Evolutionary conservation across 1,140 invertebrate genomes (phyloP).

Genomic region (Brachionus angularis): DNA sequence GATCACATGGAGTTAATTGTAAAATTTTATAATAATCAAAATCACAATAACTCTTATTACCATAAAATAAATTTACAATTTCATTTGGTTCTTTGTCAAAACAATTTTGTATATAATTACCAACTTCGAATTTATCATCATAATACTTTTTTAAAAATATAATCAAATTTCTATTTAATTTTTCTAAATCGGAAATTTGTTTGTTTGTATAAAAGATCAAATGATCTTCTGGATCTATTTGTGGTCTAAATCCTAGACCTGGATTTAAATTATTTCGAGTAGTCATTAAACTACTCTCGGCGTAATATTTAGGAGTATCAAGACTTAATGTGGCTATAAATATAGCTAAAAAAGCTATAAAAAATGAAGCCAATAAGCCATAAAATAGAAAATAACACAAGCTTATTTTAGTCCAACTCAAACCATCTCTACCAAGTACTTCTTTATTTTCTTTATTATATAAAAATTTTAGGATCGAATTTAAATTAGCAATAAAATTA

Average conservation of each 20-base stretch:
- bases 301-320: neutral
- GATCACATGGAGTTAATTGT: conserved; percentile 1
- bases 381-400: neutral
- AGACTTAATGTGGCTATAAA: neutral
- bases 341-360: neutral
- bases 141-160: neutral
- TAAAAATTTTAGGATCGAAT: neutral
- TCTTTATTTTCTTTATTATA: neutral
- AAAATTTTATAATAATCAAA: conserved; percentile 26
- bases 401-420: neutral
- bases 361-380: neutral
- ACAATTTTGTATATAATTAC: neutral
- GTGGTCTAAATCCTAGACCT: neutral
- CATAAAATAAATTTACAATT: neutral
- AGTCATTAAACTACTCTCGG: neutral
- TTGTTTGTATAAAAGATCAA: neutral
- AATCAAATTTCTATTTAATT: neutral
- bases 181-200: neutral
- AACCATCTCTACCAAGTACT: neutral
- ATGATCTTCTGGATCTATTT: conserved; percentile 1
- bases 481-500: neutral
- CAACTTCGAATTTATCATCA: conserved; percentile 9
- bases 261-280: neutral
- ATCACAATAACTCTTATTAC: neutral
- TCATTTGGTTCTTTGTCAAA: neutral